Percentiles rank a stretch among this genome's conserved stretches.
Evolutionary conservation across 2,113 vertebrate species (phyloP).

Genomic region (Ranitomeya variabilis): DNA sequence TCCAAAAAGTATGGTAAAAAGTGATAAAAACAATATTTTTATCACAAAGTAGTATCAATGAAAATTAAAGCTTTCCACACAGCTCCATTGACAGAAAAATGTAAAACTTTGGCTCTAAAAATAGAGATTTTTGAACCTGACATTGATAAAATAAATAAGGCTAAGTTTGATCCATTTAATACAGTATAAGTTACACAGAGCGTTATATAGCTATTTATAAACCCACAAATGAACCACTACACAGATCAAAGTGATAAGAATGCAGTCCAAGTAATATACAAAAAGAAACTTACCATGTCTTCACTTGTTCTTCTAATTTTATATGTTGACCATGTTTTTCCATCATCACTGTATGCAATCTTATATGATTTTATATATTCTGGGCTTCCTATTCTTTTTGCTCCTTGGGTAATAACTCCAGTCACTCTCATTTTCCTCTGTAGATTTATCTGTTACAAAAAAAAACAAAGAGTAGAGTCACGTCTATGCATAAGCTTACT

Average conservation of each 20-base stretch:
- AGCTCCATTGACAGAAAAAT: background rate
- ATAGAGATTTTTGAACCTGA: no score
- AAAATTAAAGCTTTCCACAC: background rate
- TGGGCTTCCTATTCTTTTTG: slow-evolving; percentile 96
- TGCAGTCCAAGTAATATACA: background rate
- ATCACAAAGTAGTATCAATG: no score
- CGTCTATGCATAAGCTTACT: background rate
- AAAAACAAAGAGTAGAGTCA: background rate
- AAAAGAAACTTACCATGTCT: slow-evolving; percentile 84
- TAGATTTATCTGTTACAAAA: slow-evolving; percentile 87
- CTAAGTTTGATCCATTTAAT: no score
- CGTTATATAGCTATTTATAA: background rate
- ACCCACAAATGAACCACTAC: background rate
- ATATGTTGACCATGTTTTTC: slow-evolving; percentile 92
- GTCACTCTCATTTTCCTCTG: slow-evolving; percentile 97
- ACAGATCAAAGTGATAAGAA: background rate
- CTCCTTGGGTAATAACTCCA: slow-evolving; percentile 97
- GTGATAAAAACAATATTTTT: no score
- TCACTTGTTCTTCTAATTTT: slow-evolving; percentile 92
- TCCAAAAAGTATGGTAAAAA: no score
- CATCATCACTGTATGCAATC: slow-evolving; percentile 94
- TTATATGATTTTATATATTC: slow-evolving; percentile 99
- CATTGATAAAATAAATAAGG: no score
- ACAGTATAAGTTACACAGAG: background rate
- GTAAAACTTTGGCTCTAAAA: no score